Base-by-base conservation (phyloP, 2,797 vertebrate species). In the Glossophaga mutica region DNA sequence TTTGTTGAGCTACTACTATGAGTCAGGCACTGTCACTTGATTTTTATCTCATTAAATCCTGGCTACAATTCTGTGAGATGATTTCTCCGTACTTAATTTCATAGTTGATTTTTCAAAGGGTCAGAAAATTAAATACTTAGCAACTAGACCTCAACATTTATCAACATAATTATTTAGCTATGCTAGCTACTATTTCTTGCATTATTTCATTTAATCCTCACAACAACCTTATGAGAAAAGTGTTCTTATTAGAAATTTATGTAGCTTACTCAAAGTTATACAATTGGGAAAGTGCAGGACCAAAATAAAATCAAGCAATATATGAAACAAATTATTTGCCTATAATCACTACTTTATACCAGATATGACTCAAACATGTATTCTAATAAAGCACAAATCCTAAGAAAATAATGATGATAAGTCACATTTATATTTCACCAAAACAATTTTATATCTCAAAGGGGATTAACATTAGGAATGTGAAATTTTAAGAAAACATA, bases 141-240 rank as follows among this genome's bases (percentile, higher is more conserved):
- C 50, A 90, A 96, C 95, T 62, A 96, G 59, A 82, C 46, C 48
- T 95, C 67, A 89, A 73, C 71, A 82, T 91, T 91, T 87, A 85
- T 92, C 90, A 77, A 95, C 65, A 29, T 26, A 90, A 94, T 96
- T 96, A 87, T 87, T 96, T 95, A 90, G 84, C 62, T 87, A 46
- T 52, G 34, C 26, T 65, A 82, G 39, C 65, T 44, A 77, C n/a
- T 11, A 42, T 48, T 78, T 77, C 71, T 82, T 78, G 92, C 62
- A 57, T 94, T 87, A 94, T 82, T 94, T 90, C n/a, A 84, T 55
- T 87, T 95, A 92, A 94, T 87, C 19, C 16, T 96, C 46, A 79
- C 32, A 85, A 24, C 24, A 82, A 39, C 2, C 1, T 39, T 82
- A 65, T 34, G n/a, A 88, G 7, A n/a, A 77, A 96, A 82, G 8